Percentiles rank a stretch among this genome's conserved stretches.
Evolutionary conservation across 2,113 vertebrate genomes (phyloP).

Genomic region (Benitochromis conjunctus): DNA sequence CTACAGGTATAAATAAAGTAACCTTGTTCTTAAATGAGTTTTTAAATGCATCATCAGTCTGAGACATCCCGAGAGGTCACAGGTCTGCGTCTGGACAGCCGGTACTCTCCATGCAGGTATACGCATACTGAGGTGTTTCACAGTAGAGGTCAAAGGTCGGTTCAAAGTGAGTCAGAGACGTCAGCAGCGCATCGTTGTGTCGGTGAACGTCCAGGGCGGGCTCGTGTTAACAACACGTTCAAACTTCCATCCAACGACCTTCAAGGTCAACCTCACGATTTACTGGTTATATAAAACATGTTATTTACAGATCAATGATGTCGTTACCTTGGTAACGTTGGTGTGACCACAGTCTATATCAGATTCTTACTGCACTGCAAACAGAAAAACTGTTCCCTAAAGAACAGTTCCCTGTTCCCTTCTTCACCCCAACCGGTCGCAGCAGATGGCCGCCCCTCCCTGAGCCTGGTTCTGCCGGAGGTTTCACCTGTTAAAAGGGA

Average conservation of each 20-base stretch:
- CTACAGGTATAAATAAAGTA: neutral
- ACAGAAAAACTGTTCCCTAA: neutral
- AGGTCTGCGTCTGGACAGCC: neutral
- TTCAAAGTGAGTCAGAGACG: neutral
- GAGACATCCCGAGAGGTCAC: neutral
- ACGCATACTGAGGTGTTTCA: neutral
- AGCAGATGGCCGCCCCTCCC: too few species aligned
- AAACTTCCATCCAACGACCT: too few species aligned
- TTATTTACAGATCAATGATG: too few species aligned
- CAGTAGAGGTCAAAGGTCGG: neutral
- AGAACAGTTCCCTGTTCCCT: too few species aligned
- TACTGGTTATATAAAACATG: too few species aligned
- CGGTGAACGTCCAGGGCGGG: neutral
- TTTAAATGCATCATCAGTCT: too few species aligned
- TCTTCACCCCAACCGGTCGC: too few species aligned
- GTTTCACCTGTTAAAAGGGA: too few species aligned
- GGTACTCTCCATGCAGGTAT: neutral
- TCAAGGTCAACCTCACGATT: too few species aligned
- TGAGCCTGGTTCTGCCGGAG: too few species aligned
- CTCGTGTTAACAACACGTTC: neutral
- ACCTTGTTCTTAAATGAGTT: neutral
- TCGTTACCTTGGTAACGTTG: neutral
- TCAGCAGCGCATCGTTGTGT: neutral
- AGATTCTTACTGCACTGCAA: neutral
- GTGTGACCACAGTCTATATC: neutral